Evolutionary conservation across 2,888 invertebrate species (phyloP).

Genomic region (Geophilus truncorum): DNA sequence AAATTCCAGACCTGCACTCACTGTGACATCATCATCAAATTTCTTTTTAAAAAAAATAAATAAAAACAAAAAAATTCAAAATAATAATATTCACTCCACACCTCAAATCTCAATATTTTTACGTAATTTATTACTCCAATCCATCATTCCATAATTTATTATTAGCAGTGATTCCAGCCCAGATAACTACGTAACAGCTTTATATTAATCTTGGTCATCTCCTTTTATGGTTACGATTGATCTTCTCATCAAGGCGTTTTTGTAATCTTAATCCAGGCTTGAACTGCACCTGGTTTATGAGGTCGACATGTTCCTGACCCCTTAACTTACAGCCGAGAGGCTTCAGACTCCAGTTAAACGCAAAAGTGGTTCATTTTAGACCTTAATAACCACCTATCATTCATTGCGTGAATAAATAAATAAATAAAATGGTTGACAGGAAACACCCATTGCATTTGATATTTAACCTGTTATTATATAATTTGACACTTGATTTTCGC

Average conservation of each 20-base stretch:
- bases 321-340: constrained; percentile 20
- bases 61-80: too few species aligned
- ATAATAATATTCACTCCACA: too few species aligned
- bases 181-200: background rate
- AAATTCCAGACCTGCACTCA: background rate
- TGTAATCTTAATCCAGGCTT: background rate
- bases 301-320: constrained; percentile 10
- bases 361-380: background rate
- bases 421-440: too few species aligned
- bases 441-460: background rate
- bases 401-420: background rate
- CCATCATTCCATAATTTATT: background rate
- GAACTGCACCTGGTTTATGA: constrained; percentile 23
- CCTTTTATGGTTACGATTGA: constrained; percentile 8
- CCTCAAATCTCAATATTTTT: too few species aligned
- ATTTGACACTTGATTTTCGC: background rate
- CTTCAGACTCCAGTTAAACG: background rate
- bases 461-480: background rate
- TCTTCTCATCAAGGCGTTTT: background rate
- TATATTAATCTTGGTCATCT: background rate
- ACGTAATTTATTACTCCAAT: too few species aligned
- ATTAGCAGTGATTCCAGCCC: background rate
- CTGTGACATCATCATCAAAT: background rate
- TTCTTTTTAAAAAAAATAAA: too few species aligned
- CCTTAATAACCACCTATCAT: background rate